Evolutionary conservation across 1,140 invertebrate species (phyloP).

Genomic region (Campoletis sonorensis): DNA sequence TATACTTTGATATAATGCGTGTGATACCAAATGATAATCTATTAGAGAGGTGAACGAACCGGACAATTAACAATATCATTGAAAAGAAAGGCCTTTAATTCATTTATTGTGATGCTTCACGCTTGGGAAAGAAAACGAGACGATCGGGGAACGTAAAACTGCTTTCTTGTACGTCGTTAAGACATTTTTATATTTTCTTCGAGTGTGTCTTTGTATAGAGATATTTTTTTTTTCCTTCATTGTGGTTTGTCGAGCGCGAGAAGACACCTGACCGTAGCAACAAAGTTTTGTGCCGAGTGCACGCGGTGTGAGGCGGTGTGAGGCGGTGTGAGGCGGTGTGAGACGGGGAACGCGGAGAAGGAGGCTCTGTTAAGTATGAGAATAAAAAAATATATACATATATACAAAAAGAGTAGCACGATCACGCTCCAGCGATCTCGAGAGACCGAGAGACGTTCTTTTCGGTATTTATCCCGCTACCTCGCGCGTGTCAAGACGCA

Average conservation of each 20-base stretch:
- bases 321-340: too few species aligned
- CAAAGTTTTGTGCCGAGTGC: background rate
- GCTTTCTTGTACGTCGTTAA: background rate
- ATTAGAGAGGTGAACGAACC: too few species aligned
- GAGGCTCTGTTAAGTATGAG: background rate
- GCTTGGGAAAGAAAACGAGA: slow-evolving; percentile 14
- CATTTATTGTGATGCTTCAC: slow-evolving; percentile 13
- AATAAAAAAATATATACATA: background rate
- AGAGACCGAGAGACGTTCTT: slow-evolving; percentile 36
- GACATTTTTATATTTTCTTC: too few species aligned
- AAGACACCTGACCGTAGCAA: slow-evolving; percentile 18
- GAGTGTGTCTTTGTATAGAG: too few species aligned
- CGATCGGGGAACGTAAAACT: slow-evolving; percentile 29
- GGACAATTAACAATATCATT: too few species aligned
- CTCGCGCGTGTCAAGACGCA: slow-evolving; percentile 39
- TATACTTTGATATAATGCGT: background rate
- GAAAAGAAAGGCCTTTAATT: background rate
- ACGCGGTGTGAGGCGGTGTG: too few species aligned
- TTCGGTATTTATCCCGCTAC: slow-evolving; percentile 49
- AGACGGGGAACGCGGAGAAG: background rate
- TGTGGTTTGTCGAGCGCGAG: background rate
- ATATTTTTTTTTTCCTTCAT: background rate
- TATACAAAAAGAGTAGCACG: slow-evolving; percentile 25
- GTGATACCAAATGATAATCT: too few species aligned
- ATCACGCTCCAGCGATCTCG: slow-evolving; percentile 42